A percentile compares a stretch with the other conserved stretches of the same genome.
Evolutionary conservation across 1,140 invertebrate species (phyloP).

Genomic region (Sarcophaga bullata): DNA sequence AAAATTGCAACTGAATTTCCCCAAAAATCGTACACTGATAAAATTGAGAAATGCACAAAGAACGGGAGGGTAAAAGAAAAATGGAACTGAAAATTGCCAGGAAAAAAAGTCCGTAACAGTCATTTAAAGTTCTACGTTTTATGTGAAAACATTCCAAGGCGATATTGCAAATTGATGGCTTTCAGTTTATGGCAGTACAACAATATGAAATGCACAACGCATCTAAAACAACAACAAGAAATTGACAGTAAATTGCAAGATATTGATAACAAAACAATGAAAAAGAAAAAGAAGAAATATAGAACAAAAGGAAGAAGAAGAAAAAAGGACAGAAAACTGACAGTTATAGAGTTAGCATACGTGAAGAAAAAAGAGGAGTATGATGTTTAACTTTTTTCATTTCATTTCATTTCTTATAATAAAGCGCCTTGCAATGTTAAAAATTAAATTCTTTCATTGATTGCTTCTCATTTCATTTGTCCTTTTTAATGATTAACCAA

Average conservation of each 20-base stretch:
- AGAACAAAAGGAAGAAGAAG: too few relatives aligned
- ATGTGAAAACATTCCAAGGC: neutral
- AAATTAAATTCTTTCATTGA: neutral
- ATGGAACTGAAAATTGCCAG: neutral
- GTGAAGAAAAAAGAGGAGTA: too few relatives aligned
- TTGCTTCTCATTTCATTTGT: neutral
- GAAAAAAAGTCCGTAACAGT: neutral
- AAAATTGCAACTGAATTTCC: neutral
- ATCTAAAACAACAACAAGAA: neutral
- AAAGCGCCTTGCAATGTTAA: neutral
- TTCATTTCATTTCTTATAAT: neutral
- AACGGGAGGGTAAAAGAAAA: too few relatives aligned
- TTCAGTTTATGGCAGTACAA: neutral
- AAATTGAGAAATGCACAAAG: neutral
- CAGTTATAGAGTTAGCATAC: too few relatives aligned
- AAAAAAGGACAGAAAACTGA: too few relatives aligned
- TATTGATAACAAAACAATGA: neutral
- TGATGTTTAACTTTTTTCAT: neutral
- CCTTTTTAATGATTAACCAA: neutral
- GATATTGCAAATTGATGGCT: slow-evolving; percentile 1
- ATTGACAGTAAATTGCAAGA: neutral
- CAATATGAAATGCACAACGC: neutral
- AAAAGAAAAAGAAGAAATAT: too few relatives aligned
- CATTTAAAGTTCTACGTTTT: neutral
- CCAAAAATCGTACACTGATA: slow-evolving; percentile 5